Evolutionary conservation across 1,140 invertebrate species (phyloP).

Genomic region (Heterodera schachtii): DNA sequence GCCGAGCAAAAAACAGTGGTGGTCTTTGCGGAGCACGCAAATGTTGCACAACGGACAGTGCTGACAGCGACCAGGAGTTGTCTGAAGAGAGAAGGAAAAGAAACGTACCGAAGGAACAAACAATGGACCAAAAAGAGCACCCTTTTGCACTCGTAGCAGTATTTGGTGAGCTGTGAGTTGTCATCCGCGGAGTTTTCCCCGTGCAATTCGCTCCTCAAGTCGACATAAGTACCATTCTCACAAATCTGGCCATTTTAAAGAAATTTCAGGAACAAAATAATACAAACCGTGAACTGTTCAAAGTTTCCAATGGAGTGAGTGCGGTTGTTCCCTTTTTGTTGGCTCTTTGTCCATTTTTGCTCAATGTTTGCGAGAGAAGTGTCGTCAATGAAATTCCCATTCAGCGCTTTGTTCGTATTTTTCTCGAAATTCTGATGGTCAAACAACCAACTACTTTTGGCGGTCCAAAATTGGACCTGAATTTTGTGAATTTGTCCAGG

Average conservation of each 20-base stretch:
- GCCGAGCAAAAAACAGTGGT: constrained; percentile 54
- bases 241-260: constrained; percentile 10
- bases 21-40: constrained; percentile 54
- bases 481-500: too few relatives aligned
- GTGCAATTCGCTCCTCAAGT: background rate
- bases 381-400: constrained; percentile 13
- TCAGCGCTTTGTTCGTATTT: constrained; percentile 7
- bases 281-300: constrained; percentile 4
- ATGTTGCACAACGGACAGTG: constrained; percentile 55
- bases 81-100: background rate
- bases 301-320: constrained; percentile 8
- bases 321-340: background rate
- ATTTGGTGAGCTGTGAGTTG: constrained; percentile 8
- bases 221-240: constrained; percentile 16
- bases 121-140: too few relatives aligned
- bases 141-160: constrained; percentile 11
- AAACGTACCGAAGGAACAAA: too few relatives aligned
- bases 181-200: background rate
- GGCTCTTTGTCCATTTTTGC: background rate
- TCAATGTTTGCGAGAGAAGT: background rate
- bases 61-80: constrained; percentile 47
- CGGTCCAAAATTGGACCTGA: constrained; percentile 49
- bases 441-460: constrained; percentile 46
- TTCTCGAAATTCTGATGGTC: constrained; percentile 1
- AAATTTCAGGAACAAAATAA: background rate